phyloP scores from a whole-genome alignment of 92 coral and sea anemone species.

The Siderastrea siderea region DNA sequence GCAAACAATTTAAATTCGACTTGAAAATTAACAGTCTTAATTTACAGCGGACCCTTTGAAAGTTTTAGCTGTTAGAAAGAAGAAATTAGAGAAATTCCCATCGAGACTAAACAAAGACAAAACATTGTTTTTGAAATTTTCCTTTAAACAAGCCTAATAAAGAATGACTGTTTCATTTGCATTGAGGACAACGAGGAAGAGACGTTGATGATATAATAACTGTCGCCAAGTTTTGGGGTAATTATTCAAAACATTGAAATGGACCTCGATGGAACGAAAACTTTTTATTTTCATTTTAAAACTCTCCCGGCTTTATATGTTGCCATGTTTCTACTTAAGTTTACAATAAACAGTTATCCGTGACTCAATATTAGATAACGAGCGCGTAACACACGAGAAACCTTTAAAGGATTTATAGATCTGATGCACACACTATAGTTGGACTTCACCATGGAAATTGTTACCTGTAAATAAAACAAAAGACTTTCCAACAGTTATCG shows the following conservation, averaged over 20 bases:
- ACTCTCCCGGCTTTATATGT: slow-evolving; percentile 26
- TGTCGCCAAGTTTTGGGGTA: background rate
- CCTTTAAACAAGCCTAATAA: slow-evolving; percentile 5
- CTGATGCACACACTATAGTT: background rate
- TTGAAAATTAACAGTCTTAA: background rate
- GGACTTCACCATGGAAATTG: slow-evolving; percentile 5
- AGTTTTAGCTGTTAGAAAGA: background rate
- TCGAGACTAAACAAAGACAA: background rate
- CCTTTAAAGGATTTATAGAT: background rate
- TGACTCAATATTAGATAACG: slow-evolving; percentile 20
- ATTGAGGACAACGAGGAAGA: slow-evolving; percentile 5
- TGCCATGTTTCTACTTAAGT: slow-evolving; percentile 47
- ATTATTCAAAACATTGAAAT: background rate
- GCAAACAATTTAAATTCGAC: slow-evolving; percentile 5
- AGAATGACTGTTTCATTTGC: background rate
- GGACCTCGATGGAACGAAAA: background rate
- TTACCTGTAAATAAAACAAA: background rate
- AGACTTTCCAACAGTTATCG: background rate
- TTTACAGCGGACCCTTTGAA: background rate
- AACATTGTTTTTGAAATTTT: background rate
- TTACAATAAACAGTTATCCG: slow-evolving; percentile 39
- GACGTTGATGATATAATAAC: background rate
- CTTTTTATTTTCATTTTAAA: background rate
- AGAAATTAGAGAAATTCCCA: background rate
- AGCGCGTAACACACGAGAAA: slow-evolving; percentile 5